A percentile compares a stretch with the other conserved stretches of the same genome.
phyloP scores from a whole-genome alignment of 2,888 invertebrate genomes.

The Boloria selene region DNA sequence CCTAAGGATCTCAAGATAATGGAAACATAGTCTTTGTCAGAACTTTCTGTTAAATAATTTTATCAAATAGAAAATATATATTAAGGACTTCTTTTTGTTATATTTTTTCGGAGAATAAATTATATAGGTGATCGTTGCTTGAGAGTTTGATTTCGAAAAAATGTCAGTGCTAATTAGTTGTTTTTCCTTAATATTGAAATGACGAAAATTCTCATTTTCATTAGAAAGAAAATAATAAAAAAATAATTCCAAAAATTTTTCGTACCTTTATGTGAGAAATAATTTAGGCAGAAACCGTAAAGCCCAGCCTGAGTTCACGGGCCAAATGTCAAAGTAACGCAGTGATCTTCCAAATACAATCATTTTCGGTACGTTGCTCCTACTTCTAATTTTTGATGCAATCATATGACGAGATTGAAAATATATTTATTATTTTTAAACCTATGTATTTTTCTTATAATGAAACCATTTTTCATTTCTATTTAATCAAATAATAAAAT shows the following conservation, averaged over 20 bases:
- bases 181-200: no score
- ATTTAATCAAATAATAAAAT: not conserved
- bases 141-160: no score
- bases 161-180: no score
- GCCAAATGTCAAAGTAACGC: slow-evolving; percentile 43
- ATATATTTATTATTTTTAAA: not conserved
- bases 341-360: slow-evolving; percentile 46
- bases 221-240: not conserved
- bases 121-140: no score
- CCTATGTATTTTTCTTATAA: not conserved
- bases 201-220: no score
- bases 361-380: slow-evolving; percentile 49
- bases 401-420: slow-evolving; percentile 27
- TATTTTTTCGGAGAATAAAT: no score
- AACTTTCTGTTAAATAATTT: slow-evolving; percentile 1
- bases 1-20: slow-evolving; percentile 20
- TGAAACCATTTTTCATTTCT: not conserved
- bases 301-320: slow-evolving; percentile 32
- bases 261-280: slow-evolving; percentile 18
- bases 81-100: not conserved
- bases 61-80: not conserved
- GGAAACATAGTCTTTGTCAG: slow-evolving; percentile 7
- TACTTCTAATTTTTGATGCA: slow-evolving; percentile 42
- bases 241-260: slow-evolving; percentile 16
- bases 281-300: slow-evolving; percentile 28